Conservation (phyloP, 2,797 vertebrate genomes). For the Scomberomorus guttatus region DNA sequence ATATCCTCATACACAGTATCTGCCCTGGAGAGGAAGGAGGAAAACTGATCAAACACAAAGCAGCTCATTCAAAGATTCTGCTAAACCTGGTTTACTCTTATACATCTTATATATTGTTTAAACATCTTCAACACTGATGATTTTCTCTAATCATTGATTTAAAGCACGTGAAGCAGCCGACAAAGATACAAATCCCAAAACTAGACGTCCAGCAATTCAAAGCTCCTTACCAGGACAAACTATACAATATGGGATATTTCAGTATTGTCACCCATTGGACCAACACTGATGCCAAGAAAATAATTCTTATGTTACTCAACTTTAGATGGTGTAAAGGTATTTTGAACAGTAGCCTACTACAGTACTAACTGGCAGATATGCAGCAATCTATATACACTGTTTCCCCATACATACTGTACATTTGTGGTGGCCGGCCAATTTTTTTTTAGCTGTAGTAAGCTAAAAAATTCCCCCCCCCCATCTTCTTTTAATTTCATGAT, state of each 20-base stretch:
- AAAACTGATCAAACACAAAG: not conserved
- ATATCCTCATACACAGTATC: slow-evolving; percentile 97
- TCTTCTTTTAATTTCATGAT: too few relatives aligned
- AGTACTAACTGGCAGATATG: not conserved
- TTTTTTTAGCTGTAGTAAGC: too few relatives aligned
- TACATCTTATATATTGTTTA: too few relatives aligned
- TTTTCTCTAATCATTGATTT: not conserved
- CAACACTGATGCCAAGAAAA: not conserved
- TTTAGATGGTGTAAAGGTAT: not conserved
- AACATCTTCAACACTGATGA: too few relatives aligned
- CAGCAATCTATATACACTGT: not conserved
- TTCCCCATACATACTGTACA: too few relatives aligned
- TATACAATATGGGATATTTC: not conserved
- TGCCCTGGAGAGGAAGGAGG: slow-evolving; percentile 85
- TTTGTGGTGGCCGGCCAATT: too few relatives aligned
- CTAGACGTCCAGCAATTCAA: not conserved
- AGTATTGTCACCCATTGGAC: not conserved
- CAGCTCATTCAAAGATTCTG: not conserved
- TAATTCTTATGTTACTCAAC: not conserved
- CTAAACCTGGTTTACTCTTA: too few relatives aligned
- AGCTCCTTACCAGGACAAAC: not conserved
- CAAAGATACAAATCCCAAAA: not conserved
- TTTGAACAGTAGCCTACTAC: not conserved
- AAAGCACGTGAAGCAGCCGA: too few relatives aligned
- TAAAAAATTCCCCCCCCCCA: too few relatives aligned